Conservation (phyloP, 2,113 vertebrate species). For the Podarcis cretensis region DNA sequence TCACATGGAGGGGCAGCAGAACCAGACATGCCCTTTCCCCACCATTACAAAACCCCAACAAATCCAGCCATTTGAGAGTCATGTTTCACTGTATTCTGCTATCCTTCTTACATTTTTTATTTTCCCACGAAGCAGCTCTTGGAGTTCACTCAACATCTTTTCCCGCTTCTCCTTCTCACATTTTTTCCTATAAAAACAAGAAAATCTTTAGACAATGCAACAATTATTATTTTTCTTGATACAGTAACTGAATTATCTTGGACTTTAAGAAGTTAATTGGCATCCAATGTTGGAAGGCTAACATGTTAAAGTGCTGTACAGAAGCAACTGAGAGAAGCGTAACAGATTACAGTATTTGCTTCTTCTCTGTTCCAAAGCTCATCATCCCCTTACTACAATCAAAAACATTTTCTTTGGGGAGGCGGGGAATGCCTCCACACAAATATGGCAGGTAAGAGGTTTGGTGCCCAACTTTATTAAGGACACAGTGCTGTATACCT, state of each 20-base stretch:
- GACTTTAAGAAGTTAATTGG: neutral
- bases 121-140: constrained; percentile 88
- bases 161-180: constrained; percentile 82
- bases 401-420: neutral
- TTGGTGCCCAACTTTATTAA: neutral
- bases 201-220: neutral
- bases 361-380: neutral
- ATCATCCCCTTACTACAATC: neutral
- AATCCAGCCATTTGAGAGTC: neutral
- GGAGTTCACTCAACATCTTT: constrained; percentile 87
- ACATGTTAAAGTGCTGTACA: neutral
- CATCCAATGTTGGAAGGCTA: neutral
- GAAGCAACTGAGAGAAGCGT: neutral
- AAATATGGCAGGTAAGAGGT: neutral
- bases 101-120: constrained; percentile 84
- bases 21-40: neutral
- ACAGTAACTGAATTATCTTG: neutral
- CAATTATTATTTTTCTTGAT: neutral
- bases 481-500: neutral
- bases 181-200: constrained; percentile 83
- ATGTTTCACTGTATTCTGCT: neutral
- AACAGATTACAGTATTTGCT: neutral
- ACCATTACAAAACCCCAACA: neutral
- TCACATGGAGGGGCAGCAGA: neutral
- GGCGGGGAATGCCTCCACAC: no score